Conservation (phyloP, 2,888 invertebrate genomes). For the Hermaeophaga mercurialis region DNA sequence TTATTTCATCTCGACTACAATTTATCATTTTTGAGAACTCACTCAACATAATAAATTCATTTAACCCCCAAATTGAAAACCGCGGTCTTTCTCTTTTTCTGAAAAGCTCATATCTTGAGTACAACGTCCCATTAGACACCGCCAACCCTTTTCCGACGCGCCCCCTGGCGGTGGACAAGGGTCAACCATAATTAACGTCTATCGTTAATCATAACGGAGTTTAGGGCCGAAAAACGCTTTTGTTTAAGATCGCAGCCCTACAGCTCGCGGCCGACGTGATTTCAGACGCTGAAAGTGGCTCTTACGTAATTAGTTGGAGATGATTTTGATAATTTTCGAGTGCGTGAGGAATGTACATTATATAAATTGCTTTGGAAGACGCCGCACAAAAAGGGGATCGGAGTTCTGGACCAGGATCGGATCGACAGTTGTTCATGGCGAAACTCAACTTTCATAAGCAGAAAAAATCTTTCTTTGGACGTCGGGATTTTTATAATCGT, state of each 20-base stretch:
- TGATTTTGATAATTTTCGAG: conserved; percentile 40
- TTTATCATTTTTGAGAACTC: too few species aligned
- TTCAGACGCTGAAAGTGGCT: conserved; percentile 34
- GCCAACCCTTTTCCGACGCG: conserved; percentile 5
- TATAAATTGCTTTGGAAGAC: conserved; percentile 28
- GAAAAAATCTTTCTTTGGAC: too few species aligned
- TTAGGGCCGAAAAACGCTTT: conserved; percentile 43
- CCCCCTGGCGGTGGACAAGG: conserved; percentile 41
- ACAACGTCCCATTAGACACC: conserved; percentile 2
- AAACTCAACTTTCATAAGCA: too few species aligned
- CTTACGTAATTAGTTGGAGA: conserved; percentile 39
- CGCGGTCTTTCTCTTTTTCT: too few species aligned
- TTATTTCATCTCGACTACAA: too few species aligned
- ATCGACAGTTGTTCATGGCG: too few species aligned
- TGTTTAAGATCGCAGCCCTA: conserved; percentile 42
- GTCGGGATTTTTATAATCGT: too few species aligned
- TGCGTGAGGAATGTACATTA: conserved; percentile 33
- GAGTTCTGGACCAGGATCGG: conserved; percentile 15
- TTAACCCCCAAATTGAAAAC: too few species aligned
- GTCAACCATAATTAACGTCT: conserved; percentile 50
- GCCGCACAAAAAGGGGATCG: conserved; percentile 28
- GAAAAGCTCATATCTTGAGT: too few species aligned
- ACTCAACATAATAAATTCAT: too few species aligned
- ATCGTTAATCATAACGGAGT: conserved; percentile 50
- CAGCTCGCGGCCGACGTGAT: conserved; percentile 28